Evolutionary conservation across 2,888 invertebrate genomes (phyloP).

Genomic region (Hydroisotoma schaefferi): DNA sequence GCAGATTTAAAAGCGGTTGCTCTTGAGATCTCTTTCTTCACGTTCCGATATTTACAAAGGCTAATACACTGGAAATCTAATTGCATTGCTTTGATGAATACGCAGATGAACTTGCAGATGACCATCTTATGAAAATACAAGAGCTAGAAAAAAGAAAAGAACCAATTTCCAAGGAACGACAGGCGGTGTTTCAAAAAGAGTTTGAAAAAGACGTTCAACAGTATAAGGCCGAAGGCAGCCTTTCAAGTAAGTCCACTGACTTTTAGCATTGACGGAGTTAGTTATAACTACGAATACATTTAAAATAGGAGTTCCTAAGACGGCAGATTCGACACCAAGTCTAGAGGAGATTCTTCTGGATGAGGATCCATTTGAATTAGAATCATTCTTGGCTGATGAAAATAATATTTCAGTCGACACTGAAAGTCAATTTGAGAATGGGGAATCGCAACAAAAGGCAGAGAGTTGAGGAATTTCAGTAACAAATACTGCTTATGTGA

Average conservation of each 20-base stretch:
- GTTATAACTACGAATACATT: too few relatives aligned
- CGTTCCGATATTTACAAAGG: too few relatives aligned
- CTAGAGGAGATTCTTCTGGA: conserved; percentile 63
- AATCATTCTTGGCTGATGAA: conserved; percentile 58
- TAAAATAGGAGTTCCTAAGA: conserved; percentile 18
- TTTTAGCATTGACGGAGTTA: background rate
- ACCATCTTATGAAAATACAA: conserved; percentile 60
- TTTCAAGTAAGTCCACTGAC: conserved; percentile 6
- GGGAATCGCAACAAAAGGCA: too few relatives aligned
- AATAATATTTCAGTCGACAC: background rate
- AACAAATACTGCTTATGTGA: too few relatives aligned
- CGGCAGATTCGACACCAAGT: conserved; percentile 52
- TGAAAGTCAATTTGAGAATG: background rate
- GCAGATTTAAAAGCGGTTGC: too few relatives aligned
- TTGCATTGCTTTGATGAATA: too few relatives aligned
- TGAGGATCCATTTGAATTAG: conserved; percentile 60
- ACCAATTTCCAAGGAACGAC: conserved; percentile 61
- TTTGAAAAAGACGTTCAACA: conserved; percentile 65
- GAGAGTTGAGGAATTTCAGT: too few relatives aligned
- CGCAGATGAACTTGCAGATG: conserved; percentile 58
- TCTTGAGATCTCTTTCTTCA: too few relatives aligned
- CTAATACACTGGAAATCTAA: too few relatives aligned
- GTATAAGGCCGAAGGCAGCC: conserved; percentile 61
- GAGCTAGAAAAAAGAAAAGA: conserved; percentile 59
- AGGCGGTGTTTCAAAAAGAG: conserved; percentile 66